Percentiles rank a stretch among this genome's conserved stretches.
Evolutionary conservation across 37 sponge, comb jelly and placozoan species (phyloP).

Genomic region (Lycopodina hypogea): DNA sequence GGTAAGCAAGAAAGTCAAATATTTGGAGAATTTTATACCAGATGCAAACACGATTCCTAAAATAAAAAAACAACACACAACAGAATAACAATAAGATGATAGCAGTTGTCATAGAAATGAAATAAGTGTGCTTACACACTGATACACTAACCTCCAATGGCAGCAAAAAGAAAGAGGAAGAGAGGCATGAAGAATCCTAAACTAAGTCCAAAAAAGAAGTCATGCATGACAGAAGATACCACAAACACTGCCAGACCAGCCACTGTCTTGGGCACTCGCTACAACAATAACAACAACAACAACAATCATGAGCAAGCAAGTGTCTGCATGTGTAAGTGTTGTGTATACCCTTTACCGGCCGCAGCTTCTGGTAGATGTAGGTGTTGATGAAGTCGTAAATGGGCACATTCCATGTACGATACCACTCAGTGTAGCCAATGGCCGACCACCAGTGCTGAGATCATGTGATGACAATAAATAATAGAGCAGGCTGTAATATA

Average conservation of each 20-base stretch:
- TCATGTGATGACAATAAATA: neutral
- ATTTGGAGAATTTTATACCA: neutral
- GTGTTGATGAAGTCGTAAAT: constrained; percentile 69
- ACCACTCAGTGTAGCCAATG: constrained; percentile 30
- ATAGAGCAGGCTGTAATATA: neutral
- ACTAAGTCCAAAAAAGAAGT: constrained; percentile 52
- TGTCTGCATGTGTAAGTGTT: neutral
- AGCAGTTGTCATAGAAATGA: neutral
- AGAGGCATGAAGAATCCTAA: constrained; percentile 63
- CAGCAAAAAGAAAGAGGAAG: constrained; percentile 43
- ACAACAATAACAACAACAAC: too few species aligned
- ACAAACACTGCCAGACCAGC: constrained; percentile 33
- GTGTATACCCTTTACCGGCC: constrained; percentile 15
- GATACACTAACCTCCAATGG: constrained; percentile 5
- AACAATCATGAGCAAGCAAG: neutral
- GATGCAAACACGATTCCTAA: neutral
- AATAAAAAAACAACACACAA: neutral
- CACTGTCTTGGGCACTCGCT: constrained; percentile 12
- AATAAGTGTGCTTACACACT: neutral
- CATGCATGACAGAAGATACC: constrained; percentile 73
- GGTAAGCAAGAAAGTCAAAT: constrained; percentile 1
- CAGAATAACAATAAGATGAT: neutral
- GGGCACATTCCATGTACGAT: constrained; percentile 78
- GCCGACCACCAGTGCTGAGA: constrained; percentile 78
- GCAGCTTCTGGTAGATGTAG: constrained; percentile 66